A percentile compares a stretch with the other conserved stretches of the same genome.
Evolutionary conservation across 1,140 invertebrate genomes (phyloP).

Genomic region (Drosophila ogumai): DNA sequence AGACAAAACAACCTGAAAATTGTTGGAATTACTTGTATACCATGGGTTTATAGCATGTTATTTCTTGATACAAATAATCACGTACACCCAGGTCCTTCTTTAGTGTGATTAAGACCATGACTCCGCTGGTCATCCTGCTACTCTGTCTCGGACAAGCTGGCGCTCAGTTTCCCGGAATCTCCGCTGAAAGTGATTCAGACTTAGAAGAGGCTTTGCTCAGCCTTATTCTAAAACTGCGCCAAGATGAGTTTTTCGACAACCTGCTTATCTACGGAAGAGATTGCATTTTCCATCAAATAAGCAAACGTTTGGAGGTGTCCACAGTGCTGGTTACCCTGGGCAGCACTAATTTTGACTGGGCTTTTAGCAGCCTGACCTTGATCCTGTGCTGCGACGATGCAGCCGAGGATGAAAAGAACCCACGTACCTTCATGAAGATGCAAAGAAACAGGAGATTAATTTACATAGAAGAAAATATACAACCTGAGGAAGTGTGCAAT

Average conservation of each 20-base stretch:
- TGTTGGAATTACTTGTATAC: not conserved
- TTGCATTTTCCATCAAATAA: conserved; percentile 42
- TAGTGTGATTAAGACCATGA: not conserved
- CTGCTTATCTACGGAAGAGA: conserved; percentile 36
- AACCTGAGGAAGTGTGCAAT: conserved; percentile 14
- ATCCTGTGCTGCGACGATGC: conserved; percentile 36
- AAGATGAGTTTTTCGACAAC: conserved; percentile 35
- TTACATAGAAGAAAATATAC: not conserved
- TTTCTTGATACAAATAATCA: not conserved
- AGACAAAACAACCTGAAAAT: not conserved
- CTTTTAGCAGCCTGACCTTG: conserved; percentile 33
- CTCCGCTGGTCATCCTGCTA: conserved; percentile 6
- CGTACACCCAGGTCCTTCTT: not conserved
- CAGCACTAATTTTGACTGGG: conserved; percentile 46
- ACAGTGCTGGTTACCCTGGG: conserved; percentile 26
- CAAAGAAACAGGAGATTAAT: conserved; percentile 45
- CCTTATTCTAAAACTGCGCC: conserved; percentile 23
- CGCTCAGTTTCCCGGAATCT: not conserved
- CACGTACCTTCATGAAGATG: conserved; percentile 12
- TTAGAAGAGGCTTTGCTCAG: conserved; percentile 15
- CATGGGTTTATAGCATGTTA: not conserved
- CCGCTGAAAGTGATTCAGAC: not conserved
- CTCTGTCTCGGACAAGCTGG: not conserved
- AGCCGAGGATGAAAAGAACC: conserved; percentile 18
- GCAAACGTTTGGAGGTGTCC: conserved; percentile 2